These are phyloP conservation scores for Clarias macrocephalus DNA, from an alignment of 2,113 vertebrate genomes.

Conservation along the genomic window DNA sequence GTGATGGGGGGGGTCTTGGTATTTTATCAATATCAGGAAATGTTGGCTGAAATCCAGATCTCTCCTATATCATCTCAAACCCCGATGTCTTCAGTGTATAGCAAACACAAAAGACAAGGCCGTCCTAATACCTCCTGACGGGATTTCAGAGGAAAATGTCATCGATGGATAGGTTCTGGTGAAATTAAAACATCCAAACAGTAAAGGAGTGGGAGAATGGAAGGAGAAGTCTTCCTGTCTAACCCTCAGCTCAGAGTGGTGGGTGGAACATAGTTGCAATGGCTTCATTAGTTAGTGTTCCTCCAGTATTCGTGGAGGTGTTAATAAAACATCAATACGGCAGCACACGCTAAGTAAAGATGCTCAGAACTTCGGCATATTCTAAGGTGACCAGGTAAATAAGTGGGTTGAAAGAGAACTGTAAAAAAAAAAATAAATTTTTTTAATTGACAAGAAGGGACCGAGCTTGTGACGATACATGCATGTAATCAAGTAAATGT, in stretches of 20 bases:
- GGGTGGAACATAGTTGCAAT: constrained; percentile 58
- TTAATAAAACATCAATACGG: constrained; percentile 75
- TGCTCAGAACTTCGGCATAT: constrained; percentile 45
- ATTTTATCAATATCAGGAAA: neutral
- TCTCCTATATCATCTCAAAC: neutral
- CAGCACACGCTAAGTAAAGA: constrained; percentile 22
- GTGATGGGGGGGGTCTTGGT: too few relatives aligned
- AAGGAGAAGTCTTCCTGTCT: constrained; percentile 56
- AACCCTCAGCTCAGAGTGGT: constrained; percentile 58
- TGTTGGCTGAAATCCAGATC: neutral
- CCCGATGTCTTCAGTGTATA: neutral
- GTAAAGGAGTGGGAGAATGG: constrained; percentile 21
- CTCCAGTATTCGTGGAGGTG: constrained; percentile 70
- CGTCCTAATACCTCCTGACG: neutral
- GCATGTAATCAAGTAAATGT: neutral
- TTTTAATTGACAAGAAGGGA: constrained; percentile 35
- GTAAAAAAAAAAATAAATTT: constrained; percentile 35
- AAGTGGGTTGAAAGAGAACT: constrained; percentile 48
- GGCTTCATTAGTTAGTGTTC: constrained; percentile 71
- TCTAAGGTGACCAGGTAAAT: constrained; percentile 20
- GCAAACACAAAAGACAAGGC: neutral
- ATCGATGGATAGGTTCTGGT: neutral
- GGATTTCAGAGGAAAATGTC: neutral
- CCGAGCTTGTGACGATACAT: neutral
- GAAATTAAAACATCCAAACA: neutral